phyloP scores from a whole-genome alignment of 2,888 invertebrate genomes.

The Tromatobia lineatoria region DNA sequence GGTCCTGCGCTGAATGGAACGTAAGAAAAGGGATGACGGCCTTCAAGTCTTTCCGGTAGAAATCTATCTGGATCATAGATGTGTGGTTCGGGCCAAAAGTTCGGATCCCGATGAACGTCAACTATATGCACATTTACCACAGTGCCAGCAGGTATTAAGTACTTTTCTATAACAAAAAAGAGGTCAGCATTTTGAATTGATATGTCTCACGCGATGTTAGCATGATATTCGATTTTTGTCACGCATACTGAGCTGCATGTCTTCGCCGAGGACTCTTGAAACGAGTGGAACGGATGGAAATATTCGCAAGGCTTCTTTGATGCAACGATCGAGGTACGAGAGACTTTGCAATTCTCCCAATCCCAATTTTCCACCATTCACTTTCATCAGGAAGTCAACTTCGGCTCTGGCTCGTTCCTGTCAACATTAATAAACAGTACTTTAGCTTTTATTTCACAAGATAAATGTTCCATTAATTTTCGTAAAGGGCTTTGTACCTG shows the following conservation, averaged over 20 bases:
- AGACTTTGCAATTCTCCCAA: conserved; percentile 88
- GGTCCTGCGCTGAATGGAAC: conserved; percentile 90
- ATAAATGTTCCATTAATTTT: not conserved
- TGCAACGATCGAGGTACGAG: conserved; percentile 90
- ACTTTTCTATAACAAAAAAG: conserved; percentile 83
- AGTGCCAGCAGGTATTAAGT: conserved; percentile 86
- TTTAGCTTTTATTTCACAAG: not conserved
- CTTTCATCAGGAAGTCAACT: conserved; percentile 84
- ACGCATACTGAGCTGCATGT: conserved; percentile 81
- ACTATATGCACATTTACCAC: conserved; percentile 87
- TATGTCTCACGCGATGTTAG: not conserved
- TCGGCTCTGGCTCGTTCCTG: conserved; percentile 69
- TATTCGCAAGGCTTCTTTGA: conserved; percentile 89
- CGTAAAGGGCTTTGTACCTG: conserved; percentile 43
- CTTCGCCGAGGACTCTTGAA: conserved; percentile 87
- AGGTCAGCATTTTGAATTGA: not conserved
- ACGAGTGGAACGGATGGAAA: conserved; percentile 90
- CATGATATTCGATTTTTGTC: not conserved
- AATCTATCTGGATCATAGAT: conserved; percentile 90
- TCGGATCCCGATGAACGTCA: conserved; percentile 89
- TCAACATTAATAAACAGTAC: not conserved
- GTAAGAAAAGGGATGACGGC: conserved; percentile 88
- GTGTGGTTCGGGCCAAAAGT: conserved; percentile 89
- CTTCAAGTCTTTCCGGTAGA: conserved; percentile 86
- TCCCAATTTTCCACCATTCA: conserved; percentile 85